A percentile compares a stretch with the other conserved stretches of the same genome.
These are phyloP conservation scores for Ardeotis arabs DNA, from an alignment of 2,113 vertebrate genomes.

Conservation along the genomic window DNA sequence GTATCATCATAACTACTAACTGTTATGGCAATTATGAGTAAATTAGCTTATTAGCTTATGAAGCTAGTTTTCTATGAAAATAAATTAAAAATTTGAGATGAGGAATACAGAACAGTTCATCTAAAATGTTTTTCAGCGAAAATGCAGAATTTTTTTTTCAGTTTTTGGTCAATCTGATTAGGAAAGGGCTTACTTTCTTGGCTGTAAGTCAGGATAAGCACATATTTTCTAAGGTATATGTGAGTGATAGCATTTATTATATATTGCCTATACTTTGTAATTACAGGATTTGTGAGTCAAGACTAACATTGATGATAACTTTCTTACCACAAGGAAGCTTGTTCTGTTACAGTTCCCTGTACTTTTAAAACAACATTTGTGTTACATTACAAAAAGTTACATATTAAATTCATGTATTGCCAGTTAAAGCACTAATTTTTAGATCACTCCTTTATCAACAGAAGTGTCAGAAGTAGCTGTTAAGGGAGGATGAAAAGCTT, in stretches of 20 bases:
- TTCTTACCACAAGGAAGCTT: neutral
- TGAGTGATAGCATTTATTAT: neutral
- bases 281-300: neutral
- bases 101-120: neutral
- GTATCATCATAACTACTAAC: constrained; percentile 64
- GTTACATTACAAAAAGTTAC: constrained; percentile 10
- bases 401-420: neutral
- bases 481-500: constrained; percentile 44
- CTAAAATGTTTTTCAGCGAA: neutral
- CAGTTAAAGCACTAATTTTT: constrained; percentile 32
- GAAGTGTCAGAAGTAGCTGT: constrained; percentile 41
- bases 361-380: neutral
- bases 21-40: constrained; percentile 39
- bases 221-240: neutral
- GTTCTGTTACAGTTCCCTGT: constrained; percentile 3
- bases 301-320: neutral
- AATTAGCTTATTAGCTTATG: constrained; percentile 20
- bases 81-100: neutral
- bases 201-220: neutral
- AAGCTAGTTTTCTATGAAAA: constrained; percentile 7
- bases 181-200: neutral
- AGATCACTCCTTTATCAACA: constrained; percentile 38
- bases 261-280: neutral
- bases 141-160: neutral
- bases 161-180: neutral